Conservation (phyloP, 2,888 invertebrate genomes). For the Belgica antarctica region DNA sequence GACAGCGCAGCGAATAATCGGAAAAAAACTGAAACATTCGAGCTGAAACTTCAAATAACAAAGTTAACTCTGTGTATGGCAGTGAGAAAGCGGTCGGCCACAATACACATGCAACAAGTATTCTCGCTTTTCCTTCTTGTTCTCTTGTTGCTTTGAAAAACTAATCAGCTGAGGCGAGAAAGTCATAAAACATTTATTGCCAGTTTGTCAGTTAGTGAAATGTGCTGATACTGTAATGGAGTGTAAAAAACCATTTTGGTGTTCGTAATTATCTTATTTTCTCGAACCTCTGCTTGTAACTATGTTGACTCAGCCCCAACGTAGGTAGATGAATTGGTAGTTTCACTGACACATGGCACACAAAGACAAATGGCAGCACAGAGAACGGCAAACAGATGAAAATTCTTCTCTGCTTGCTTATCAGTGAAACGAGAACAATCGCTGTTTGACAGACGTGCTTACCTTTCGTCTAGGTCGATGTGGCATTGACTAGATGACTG, state of each 20-base stretch:
- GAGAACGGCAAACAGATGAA: background rate
- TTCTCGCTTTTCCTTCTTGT: no score
- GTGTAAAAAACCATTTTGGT: background rate
- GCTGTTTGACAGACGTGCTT: no score
- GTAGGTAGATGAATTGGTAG: no score
- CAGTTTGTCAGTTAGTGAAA: background rate
- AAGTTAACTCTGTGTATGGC: background rate
- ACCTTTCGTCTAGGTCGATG: no score
- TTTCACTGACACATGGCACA: background rate
- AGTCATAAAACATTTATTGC: constrained; percentile 12
- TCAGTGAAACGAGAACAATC: no score
- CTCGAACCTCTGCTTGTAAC: no score
- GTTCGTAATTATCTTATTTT: background rate
- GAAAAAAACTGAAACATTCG: constrained; percentile 6
- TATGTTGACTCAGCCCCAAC: no score
- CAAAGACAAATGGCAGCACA: background rate
- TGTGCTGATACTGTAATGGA: background rate
- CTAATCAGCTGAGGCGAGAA: constrained; percentile 29
- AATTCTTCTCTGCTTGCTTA: no score
- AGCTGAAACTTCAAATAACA: background rate
- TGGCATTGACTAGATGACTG: no score
- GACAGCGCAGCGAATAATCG: background rate
- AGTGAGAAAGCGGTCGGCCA: background rate
- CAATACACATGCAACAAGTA: constrained; percentile 15
- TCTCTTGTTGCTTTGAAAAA: constrained; percentile 9